These are phyloP conservation scores for Plectropomus leopardus DNA, from an alignment of 2,113 vertebrate species.

Conservation along the genomic window DNA sequence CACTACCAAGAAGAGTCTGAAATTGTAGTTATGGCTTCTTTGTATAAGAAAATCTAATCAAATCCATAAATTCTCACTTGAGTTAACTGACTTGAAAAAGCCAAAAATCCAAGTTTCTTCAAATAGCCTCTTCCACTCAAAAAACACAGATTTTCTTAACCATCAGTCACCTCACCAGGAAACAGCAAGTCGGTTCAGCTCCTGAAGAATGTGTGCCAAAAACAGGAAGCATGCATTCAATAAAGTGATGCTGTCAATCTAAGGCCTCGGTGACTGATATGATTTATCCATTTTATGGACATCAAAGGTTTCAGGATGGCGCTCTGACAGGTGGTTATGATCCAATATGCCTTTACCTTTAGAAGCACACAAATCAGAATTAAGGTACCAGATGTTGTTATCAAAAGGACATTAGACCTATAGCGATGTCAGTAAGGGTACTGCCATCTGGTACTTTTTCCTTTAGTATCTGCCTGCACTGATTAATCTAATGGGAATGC, in stretches of 20 bases:
- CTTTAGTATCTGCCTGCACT: slow-evolving; percentile 11
- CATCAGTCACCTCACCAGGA: slow-evolving; percentile 43
- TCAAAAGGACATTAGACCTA: not conserved
- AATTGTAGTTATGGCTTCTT: not conserved
- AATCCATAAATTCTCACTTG: slow-evolving; percentile 15
- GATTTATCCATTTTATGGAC: not conserved
- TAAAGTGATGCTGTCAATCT: not conserved
- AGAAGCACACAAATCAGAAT: slow-evolving; percentile 12
- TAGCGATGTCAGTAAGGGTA: not conserved
- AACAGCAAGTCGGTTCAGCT: slow-evolving; percentile 31
- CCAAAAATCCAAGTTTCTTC: too few species aligned
- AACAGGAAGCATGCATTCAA: not conserved
- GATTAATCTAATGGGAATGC: slow-evolving; percentile 13
- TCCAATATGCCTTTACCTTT: not conserved
- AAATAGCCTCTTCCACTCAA: slow-evolving; percentile 12
- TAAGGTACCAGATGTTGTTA: not conserved
- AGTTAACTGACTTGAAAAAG: too few species aligned
- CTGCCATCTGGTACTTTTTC: not conserved
- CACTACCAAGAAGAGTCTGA: not conserved
- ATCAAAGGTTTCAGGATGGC: not conserved
- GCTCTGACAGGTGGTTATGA: not conserved
- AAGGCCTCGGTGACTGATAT: not conserved
- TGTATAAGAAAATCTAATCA: not conserved
- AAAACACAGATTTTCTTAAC: slow-evolving; percentile 46
- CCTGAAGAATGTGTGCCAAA: not conserved